Evolutionary conservation across 2,888 invertebrate species (phyloP), one percentile per base, ranked within the genome.

Genomic region (Ectemnius continuus): DNA sequence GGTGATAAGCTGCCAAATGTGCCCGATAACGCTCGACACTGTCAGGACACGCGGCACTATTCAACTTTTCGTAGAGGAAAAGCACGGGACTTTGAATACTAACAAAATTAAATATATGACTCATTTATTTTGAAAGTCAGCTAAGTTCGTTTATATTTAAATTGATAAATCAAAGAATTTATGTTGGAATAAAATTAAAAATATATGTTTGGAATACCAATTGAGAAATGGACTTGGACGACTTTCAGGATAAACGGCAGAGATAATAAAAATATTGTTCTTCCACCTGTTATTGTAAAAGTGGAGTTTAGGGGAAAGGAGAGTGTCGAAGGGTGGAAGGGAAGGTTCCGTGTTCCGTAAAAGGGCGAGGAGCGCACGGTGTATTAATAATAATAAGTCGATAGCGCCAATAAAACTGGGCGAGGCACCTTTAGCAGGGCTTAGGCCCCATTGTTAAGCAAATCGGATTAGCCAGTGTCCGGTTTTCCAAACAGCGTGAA

Each of bases 401-500:
- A 78, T 68, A 65, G 74, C 61, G 61, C 46, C 73, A 74, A 78
- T 80, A 82, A 79, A 83, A 73, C 62, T 71, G 46, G 66, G 67
- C 65, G 16, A 67, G 28, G 61, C 64, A 61, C 65, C 65, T 63
- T 67, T 68, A 63, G 58, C 60, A 45, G 62, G 16, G 56, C 68
- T 46, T 52, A 52, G 36, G 2, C 2, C 16, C 14, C 64, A 70
- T 85, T 85, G 82, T 82, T 61, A 67, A 23, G 52, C 63, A 82
- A 84, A 84, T 83, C 83, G 78, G 83, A 82, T 84, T 83, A 82
- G 70, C 59, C 65, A 70, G 71, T 52, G 52, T 52, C 72, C 61
- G 70, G 73, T 78, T 70, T 62, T 36, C 64, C 68, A 78, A 78
- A 70, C 68, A 78, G 47, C 57, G 67, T 69, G 58, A 48, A 63